Evolutionary conservation across 30 jellyfish, hydroid and myxozoan genomes (phyloP).

Genomic region (Hydractinia symbiolongicarpus): DNA sequence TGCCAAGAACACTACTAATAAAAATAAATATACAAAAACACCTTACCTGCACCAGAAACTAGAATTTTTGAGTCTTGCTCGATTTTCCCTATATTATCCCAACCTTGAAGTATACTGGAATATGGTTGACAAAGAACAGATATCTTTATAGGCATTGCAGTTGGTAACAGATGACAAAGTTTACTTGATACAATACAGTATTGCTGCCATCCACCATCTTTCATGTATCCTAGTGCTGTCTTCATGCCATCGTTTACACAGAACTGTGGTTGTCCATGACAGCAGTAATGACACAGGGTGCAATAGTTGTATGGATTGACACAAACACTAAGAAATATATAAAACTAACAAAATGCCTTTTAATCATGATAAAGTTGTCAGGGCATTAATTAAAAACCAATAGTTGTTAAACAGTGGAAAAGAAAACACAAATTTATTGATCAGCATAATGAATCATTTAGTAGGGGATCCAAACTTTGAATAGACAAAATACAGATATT

Average conservation of each 20-base stretch:
- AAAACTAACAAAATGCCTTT: neutral
- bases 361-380: too few species aligned
- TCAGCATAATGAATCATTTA: too few species aligned
- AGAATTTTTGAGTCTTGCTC: conserved; percentile 61
- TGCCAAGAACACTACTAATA: too few species aligned
- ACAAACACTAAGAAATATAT: conserved; percentile 49
- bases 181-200: conserved; percentile 58
- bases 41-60: conserved; percentile 85
- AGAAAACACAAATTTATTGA: too few species aligned
- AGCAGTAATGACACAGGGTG: conserved; percentile 71
- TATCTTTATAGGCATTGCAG: conserved; percentile 55
- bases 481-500: too few species aligned
- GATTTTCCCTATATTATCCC: conserved; percentile 73
- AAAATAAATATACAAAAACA: too few species aligned
- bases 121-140: conserved; percentile 79
- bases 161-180: conserved; percentile 53
- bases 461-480: too few species aligned
- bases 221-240: conserved; percentile 72
- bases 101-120: conserved; percentile 67
- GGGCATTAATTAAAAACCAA: too few species aligned
- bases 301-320: conserved; percentile 78
- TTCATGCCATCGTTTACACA: conserved; percentile 69
- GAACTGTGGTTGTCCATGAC: conserved; percentile 78
- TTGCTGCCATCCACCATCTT: conserved; percentile 72
- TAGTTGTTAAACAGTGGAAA: too few species aligned